phyloP scores from a whole-genome alignment of 1,140 invertebrate genomes.

The Microvelia longipes region DNA sequence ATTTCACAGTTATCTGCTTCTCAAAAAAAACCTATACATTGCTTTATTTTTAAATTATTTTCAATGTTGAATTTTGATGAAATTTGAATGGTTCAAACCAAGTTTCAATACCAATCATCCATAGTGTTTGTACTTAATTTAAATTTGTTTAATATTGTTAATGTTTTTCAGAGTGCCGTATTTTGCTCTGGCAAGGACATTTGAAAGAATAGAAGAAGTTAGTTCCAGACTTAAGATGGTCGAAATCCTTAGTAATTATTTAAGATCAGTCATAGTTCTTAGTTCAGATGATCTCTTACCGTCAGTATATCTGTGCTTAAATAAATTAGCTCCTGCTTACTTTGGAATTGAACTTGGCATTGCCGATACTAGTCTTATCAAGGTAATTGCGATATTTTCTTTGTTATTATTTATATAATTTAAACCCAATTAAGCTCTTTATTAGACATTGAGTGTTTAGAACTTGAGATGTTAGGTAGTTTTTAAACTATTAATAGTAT shows the following conservation, averaged over 20 bases:
- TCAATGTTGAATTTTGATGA: too few relatives aligned
- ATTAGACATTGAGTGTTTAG: too few relatives aligned
- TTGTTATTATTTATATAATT: neutral
- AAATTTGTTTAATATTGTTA: too few relatives aligned
- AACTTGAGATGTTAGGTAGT: too few relatives aligned
- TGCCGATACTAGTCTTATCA: slow-evolving; percentile 85
- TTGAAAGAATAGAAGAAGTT: slow-evolving; percentile 80
- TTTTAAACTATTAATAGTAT: too few relatives aligned
- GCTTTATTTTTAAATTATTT: too few relatives aligned
- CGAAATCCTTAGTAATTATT: slow-evolving; percentile 85
- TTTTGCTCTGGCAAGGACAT: slow-evolving; percentile 73
- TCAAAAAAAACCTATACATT: too few relatives aligned
- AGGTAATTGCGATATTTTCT: slow-evolving; percentile 33
- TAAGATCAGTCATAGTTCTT: slow-evolving; percentile 77
- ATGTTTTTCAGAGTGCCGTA: slow-evolving; percentile 66
- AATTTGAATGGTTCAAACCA: too few relatives aligned
- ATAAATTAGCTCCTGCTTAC: slow-evolving; percentile 88
- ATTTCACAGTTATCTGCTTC: too few relatives aligned
- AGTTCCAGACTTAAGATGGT: slow-evolving; percentile 85
- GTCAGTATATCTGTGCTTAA: slow-evolving; percentile 88
- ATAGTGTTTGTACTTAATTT: too few relatives aligned
- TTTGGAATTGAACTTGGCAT: slow-evolving; percentile 79
- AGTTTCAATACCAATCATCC: too few relatives aligned
- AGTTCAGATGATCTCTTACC: slow-evolving; percentile 75
- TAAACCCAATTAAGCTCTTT: too few relatives aligned